Evolutionary conservation across 2,888 invertebrate species (phyloP).

Genomic region (Spisula subtruncata): DNA sequence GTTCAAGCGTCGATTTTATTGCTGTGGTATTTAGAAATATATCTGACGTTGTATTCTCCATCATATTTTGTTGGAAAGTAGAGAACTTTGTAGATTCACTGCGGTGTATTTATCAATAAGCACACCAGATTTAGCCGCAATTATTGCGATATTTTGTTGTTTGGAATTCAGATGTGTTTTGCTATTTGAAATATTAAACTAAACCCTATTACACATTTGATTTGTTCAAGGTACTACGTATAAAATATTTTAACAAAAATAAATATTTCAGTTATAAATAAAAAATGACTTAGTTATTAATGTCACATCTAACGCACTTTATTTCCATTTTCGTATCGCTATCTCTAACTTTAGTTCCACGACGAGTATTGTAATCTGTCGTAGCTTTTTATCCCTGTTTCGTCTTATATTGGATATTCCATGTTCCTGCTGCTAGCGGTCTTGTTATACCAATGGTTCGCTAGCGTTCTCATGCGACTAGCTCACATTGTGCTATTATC

Average conservation of each 20-base stretch:
- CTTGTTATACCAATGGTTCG: not conserved
- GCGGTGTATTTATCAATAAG: too few species aligned
- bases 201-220: too few species aligned
- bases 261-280: too few species aligned
- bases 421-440: not conserved
- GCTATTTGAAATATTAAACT: too few species aligned
- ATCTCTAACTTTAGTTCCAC: not conserved
- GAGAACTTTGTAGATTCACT: too few species aligned
- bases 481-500: slow-evolving; percentile 16
- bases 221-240: too few species aligned
- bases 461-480: not conserved
- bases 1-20: not conserved
- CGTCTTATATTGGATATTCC: slow-evolving; percentile 21
- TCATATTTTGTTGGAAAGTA: not conserved
- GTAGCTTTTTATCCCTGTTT: not conserved
- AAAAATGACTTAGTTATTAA: not conserved
- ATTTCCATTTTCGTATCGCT: not conserved
- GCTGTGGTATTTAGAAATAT: not conserved
- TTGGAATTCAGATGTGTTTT: too few species aligned
- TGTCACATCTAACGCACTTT: not conserved
- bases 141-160: too few species aligned
- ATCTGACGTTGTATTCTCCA: slow-evolving; percentile 12
- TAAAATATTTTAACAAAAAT: too few species aligned
- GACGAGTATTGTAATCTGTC: not conserved
- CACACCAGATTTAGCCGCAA: too few species aligned